Conservation (phyloP, 2,113 vertebrate species). For the cat (Felis catus) region F.catus_Fca126_mat1.0 CM031417.1:4336501-4337000, state of each 20-base stretch:
- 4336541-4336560: not conserved
- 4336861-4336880: not conserved
- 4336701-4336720: not conserved
- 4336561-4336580: not conserved
- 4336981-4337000: not conserved
- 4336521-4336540: not conserved
- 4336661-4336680: not conserved
- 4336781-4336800: not conserved
- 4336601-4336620: not conserved
- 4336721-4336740: not conserved
- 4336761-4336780: not conserved
- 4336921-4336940: not conserved
- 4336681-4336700: not conserved
- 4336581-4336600: too few relatives aligned
- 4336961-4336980: not conserved
- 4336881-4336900: not conserved
- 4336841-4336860: not conserved
- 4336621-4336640: too few relatives aligned
- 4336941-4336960: not conserved
- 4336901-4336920: not conserved
- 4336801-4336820: not conserved
- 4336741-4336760: constrained; percentile 54
- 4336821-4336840: not conserved
- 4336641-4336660: not conserved
- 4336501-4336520: not conserved